Evolutionary conservation across 2,797 vertebrate species (phyloP), one percentile per base, ranked within the genome.

Genomic region (Anomalospiza imberbis): DNA sequence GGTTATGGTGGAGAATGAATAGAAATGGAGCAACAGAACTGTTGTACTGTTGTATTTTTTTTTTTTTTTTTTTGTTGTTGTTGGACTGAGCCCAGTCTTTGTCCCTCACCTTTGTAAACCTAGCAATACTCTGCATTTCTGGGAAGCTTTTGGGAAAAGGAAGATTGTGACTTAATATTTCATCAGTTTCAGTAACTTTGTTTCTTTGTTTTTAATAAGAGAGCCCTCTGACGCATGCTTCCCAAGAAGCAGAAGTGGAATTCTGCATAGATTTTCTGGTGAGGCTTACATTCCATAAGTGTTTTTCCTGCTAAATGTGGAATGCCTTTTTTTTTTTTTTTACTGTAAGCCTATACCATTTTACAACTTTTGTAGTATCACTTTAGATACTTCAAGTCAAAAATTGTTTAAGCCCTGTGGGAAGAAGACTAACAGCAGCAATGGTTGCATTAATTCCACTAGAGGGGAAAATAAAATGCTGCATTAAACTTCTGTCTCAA

Each of bases 311-410:
- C 11, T 68, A 32, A 8, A 68, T 85, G 75, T 66, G 9, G 18
- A 66, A 53, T 89, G 12, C 0, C 18, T 47, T 45, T 81, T 57
- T 48, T 48, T 60, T 1, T 50, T 31, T 32, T 47, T 53, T 36
- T 10, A 6, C 62, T 55, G 42, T 88, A 79, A 36, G 44, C 45
- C 20, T 72, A n/a, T 55, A 89, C 29, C 5, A 3, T 60, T 57
- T 79, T 60, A 58, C 47, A 72, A 29, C 3, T 65, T 93, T 78
- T 32, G 44, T 45, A 51, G 21, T 77, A 80, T 70, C 63, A 26
- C 53, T 93, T 51, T 70, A 81, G 57, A 54, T 78, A 82, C 15
- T 80, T 36, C 83, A 85, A 94, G 63, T 65, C 54, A 89, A 92
- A 94, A 87, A 61, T 62, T 76, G 7, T 71, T 25, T 34, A 67